Percentiles rank a stretch among this genome's conserved stretches.
Conservation (phyloP, 1,140 invertebrate species). For the Drosophila parvula region DNA sequence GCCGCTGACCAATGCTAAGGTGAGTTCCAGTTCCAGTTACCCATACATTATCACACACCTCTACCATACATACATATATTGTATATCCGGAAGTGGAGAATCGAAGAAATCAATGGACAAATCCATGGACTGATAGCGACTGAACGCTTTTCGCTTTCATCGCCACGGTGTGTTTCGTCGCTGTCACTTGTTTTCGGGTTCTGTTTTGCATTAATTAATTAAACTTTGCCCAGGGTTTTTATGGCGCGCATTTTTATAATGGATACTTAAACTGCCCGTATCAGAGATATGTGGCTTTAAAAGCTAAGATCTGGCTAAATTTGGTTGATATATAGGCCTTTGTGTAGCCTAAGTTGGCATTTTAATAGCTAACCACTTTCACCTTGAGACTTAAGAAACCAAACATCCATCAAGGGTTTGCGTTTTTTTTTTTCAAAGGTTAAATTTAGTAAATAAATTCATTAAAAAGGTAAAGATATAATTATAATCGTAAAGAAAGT, state of each 20-base stretch:
- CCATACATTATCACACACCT: too few relatives aligned
- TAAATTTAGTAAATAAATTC: background rate
- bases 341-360: background rate
- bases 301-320: background rate
- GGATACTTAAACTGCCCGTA: background rate
- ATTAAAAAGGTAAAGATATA: background rate
- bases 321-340: background rate
- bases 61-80: background rate
- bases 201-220: slow-evolving; percentile 18
- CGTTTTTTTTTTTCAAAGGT: background rate
- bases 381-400: background rate
- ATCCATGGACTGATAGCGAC: slow-evolving; percentile 1
- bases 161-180: background rate
- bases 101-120: slow-evolving; percentile 12
- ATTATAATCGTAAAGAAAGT: too few relatives aligned
- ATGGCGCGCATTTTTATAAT: background rate
- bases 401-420: background rate
- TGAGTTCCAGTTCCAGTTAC: slow-evolving; percentile 45
- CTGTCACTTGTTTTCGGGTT: slow-evolving; percentile 7
- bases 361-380: slow-evolving; percentile 11
- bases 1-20: slow-evolving; percentile 69
- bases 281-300: background rate
- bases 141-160: slow-evolving; percentile 12
- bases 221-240: slow-evolving; percentile 1
- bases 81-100: slow-evolving; percentile 3